Percentiles rank a stretch among this genome's conserved stretches.
phyloP scores from a whole-genome alignment of 2,888 invertebrate genomes.

The Drosophila tripunctata region DNA sequence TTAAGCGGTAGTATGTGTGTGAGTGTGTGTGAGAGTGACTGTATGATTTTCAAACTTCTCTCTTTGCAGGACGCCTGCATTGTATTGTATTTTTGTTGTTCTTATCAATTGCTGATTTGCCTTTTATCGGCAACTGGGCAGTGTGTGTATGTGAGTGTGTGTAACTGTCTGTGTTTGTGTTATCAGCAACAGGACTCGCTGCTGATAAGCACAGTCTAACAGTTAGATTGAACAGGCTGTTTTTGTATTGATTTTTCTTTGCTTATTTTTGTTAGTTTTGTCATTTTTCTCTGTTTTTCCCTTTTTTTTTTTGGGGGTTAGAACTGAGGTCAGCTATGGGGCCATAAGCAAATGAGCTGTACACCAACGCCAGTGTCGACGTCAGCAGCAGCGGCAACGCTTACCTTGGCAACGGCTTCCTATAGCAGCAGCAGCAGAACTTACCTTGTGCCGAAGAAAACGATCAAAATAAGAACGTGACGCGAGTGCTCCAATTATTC shows the following conservation, averaged over 20 bases:
- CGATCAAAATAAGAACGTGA: constrained; percentile 34
- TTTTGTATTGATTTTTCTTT: constrained; percentile 21
- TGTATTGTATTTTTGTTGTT: constrained; percentile 1
- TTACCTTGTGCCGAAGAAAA: not conserved
- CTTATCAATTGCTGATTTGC: constrained; percentile 59
- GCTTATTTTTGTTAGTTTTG: constrained; percentile 20
- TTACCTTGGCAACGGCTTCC: constrained; percentile 67
- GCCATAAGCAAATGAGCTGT: constrained; percentile 19
- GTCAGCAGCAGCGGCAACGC: constrained; percentile 10
- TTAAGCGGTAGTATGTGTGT: not conserved
- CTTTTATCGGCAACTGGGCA: constrained; percentile 42
- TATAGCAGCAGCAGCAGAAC: constrained; percentile 22
- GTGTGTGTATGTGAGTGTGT: not conserved
- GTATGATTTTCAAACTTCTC: constrained; percentile 3
- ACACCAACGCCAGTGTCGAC: not conserved
- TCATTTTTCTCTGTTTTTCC: not conserved
- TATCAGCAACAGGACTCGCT: constrained; percentile 64
- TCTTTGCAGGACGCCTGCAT: constrained; percentile 55
- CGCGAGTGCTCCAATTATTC: constrained; percentile 67
- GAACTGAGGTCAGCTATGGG: constrained; percentile 46
- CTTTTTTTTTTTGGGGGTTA: constrained; percentile 10
- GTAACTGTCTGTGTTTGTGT: constrained; percentile 7
- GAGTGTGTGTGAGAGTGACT: constrained; percentile 4
- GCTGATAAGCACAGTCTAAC: constrained; percentile 48
- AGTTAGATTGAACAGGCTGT: constrained; percentile 1